phyloP scores from a whole-genome alignment of 2,888 invertebrate species.

The Drosophila melanocephala region DNA sequence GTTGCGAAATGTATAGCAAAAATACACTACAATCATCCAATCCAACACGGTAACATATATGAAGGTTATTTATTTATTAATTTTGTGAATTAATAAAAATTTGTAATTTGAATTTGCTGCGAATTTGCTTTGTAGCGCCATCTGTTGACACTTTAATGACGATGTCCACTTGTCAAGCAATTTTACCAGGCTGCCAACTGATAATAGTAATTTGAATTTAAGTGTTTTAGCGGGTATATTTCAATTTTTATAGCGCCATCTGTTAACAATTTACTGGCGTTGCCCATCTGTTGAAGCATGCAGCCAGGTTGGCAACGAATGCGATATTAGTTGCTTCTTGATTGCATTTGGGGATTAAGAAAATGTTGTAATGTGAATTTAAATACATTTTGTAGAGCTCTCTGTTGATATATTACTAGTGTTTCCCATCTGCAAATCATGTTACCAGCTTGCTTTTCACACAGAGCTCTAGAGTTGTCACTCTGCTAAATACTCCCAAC shows the following conservation, averaged over 20 bases:
- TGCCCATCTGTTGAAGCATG: not conserved
- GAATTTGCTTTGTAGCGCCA: not conserved
- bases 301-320: not conserved
- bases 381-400: not conserved
- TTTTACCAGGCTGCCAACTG: not conserved
- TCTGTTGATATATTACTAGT: not conserved
- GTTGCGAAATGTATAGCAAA: slow-evolving; percentile 36
- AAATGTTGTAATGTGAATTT: not conserved
- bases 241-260: not conserved
- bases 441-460: not conserved
- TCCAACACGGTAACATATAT: slow-evolving; percentile 13
- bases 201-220: not conserved
- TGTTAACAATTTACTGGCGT: not conserved
- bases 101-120: not conserved
- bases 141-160: not conserved
- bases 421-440: not conserved
- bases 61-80: not conserved
- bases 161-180: not conserved
- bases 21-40: slow-evolving; percentile 31
- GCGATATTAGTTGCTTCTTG: not conserved
- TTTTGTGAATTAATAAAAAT: not conserved
- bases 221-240: not conserved
- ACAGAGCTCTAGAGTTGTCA: not conserved
- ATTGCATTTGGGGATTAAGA: not conserved
- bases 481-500: not conserved